Evolutionary conservation across 2,888 invertebrate genomes (phyloP), one percentile per base, ranked within the genome.

Genomic region (Tetranychus truncatus): DNA sequence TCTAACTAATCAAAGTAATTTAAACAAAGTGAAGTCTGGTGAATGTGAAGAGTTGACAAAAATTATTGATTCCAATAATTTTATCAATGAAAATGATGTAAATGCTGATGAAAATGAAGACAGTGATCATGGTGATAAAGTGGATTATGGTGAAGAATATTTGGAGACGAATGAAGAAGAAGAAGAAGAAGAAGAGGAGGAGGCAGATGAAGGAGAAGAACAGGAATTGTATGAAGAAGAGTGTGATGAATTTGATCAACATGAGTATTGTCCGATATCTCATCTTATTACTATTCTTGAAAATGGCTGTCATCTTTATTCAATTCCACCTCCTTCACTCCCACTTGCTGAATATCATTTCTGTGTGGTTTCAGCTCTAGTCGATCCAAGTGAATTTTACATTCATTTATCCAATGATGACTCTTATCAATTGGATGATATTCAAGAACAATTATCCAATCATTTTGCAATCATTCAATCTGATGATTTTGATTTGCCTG

Each of bases 361-460:
- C 9, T 67, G 67, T 21, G 67, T 67, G 9, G 9, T 67, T 67
- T 67, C 67, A 8, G 21, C 20, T 8, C 9, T 67, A 9, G 67
- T 21, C 9, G 20, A 20, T 21, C 67, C 67, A 67, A 21, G 9
- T 21, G 67, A 67, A n/a, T 67, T 67, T 67, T 67, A 67, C 24
- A 24, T 67, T 67, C 67, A 67, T n/a, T 0, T 67, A 21, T 21
- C 67, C 3, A 24, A 67, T 67, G 67, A 67, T 21, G 24, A 24
- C 9, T 21, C 21, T n/a, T 1, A 11, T 67, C 67, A 20, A 67
- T 20, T 67, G 20, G 67, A 67, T 67, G 67, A 67, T 67, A 67
- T 67, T 24, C 20, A 24, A 21, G 67, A 67, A 67, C 67, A 67
- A 67, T 67, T 67, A 5, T 20, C 67, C 8, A 67, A 67, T 67